Percentiles rank a stretch among this genome's conserved stretches.
phyloP scores from a whole-genome alignment of 1,140 invertebrate genomes.

The Chironomus striatipennis region DNA sequence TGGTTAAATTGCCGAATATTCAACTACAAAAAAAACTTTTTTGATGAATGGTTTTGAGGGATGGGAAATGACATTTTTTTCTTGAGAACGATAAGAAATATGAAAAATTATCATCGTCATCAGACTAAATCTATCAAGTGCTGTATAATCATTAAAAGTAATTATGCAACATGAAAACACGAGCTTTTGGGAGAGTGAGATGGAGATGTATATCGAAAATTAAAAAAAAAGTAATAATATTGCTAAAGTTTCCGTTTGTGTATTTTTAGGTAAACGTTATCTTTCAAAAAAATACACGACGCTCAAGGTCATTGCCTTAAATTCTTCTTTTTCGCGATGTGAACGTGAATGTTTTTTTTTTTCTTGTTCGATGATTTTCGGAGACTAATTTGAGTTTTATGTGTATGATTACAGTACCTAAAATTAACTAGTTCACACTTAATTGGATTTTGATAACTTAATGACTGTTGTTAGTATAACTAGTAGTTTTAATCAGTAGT shows the following conservation, averaged over 20 bases:
- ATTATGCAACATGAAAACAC: background rate
- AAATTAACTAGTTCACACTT: too few relatives aligned
- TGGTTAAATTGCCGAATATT: background rate
- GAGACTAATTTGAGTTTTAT: too few relatives aligned
- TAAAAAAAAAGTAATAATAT: too few relatives aligned
- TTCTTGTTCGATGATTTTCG: too few relatives aligned
- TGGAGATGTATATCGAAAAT: too few relatives aligned
- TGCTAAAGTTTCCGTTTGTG: too few relatives aligned
- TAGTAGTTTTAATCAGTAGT: too few relatives aligned
- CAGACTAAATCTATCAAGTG: background rate
- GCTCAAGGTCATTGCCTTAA: conserved; percentile 11
- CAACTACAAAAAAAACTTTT: too few relatives aligned
- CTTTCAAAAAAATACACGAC: background rate
- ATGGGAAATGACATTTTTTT: background rate
- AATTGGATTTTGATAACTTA: too few relatives aligned
- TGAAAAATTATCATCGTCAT: background rate
- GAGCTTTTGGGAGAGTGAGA: too few relatives aligned
- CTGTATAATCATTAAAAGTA: background rate
- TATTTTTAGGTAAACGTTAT: background rate
- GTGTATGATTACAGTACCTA: too few relatives aligned
- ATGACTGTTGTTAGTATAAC: too few relatives aligned
- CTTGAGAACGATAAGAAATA: background rate
- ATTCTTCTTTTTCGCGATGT: background rate
- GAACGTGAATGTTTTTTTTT: background rate
- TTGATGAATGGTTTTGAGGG: background rate